These are phyloP conservation scores for Cettia cetti DNA, from an alignment of 2,113 vertebrate genomes.

Conservation along the genomic window DNA sequence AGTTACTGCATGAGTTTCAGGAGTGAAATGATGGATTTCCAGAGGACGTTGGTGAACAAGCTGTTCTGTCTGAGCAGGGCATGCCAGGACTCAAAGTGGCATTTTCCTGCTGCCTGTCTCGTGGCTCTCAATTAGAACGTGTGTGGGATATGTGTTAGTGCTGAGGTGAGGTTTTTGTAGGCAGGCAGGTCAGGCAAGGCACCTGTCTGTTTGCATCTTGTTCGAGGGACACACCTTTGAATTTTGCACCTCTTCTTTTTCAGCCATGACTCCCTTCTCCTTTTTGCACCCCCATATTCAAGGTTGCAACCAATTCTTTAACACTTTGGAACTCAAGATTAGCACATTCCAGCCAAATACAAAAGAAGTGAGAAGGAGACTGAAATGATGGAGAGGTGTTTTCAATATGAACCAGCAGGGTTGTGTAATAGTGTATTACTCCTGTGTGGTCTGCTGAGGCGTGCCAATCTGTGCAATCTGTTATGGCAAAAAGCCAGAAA, in stretches of 20 bases:
- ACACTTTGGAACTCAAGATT: background rate
- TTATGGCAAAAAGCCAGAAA: background rate
- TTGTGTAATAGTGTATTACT: background rate
- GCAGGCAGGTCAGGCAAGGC: background rate
- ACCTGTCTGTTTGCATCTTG: fast-evolving
- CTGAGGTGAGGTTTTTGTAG: background rate
- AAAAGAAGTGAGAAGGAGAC: background rate
- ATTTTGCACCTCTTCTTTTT: background rate
- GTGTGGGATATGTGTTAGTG: background rate
- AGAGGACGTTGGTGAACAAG: background rate
- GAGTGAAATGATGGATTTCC: background rate
- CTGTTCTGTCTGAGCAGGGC: background rate
- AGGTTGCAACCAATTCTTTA: background rate
- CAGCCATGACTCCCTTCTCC: background rate
- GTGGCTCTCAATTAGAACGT: background rate
- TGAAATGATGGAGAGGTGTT: background rate
- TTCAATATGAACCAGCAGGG: background rate
- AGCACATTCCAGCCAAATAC: background rate
- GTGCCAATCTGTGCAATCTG: background rate
- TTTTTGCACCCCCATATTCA: background rate
- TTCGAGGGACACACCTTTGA: background rate
- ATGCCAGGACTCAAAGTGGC: background rate
- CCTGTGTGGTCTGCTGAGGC: background rate
- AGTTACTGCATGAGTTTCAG: background rate
- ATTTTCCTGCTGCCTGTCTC: background rate